Evolutionary conservation across 2,888 invertebrate species (phyloP).

Genomic region (Euzetes globulus): DNA sequence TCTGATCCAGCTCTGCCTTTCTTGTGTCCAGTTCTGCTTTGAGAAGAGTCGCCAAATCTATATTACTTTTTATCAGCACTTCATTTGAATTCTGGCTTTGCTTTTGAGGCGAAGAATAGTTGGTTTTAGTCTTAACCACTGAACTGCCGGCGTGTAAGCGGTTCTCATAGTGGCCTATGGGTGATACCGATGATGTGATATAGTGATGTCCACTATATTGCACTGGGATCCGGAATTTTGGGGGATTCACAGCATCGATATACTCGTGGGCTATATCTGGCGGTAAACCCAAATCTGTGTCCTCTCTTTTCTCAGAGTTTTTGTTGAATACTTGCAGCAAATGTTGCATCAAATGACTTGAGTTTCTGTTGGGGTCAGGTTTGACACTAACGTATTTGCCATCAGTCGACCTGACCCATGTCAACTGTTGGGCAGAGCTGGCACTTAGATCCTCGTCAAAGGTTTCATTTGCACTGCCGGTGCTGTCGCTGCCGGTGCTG

Average conservation of each 20-base stretch:
- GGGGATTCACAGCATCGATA: slow-evolving; percentile 34
- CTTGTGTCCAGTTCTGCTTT: slow-evolving; percentile 34
- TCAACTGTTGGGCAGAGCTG: not conserved
- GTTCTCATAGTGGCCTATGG: not conserved
- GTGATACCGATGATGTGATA: slow-evolving; percentile 3
- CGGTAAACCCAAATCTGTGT: slow-evolving; percentile 25
- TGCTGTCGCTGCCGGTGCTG: not conserved
- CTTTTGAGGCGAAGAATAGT: not conserved
- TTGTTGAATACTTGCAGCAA: not conserved
- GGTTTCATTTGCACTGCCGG: not conserved
- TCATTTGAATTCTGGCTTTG: not conserved
- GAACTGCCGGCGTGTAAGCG: slow-evolving; percentile 23
- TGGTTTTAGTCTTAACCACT: slow-evolving; percentile 7
- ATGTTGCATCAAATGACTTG: not conserved
- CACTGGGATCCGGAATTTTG: slow-evolving; percentile 23
- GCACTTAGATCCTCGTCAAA: not conserved
- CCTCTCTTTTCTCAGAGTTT: not conserved
- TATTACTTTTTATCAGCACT: not conserved
- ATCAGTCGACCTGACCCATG: not conserved
- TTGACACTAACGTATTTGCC: not conserved
- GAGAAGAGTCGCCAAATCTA: slow-evolving; percentile 25
- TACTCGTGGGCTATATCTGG: slow-evolving; percentile 33
- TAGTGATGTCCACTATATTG: not conserved
- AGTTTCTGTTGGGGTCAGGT: not conserved
- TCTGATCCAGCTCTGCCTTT: slow-evolving; percentile 31